Base-by-base conservation (phyloP, 2,113 vertebrate genomes). In the Bucco capensis region DNA sequence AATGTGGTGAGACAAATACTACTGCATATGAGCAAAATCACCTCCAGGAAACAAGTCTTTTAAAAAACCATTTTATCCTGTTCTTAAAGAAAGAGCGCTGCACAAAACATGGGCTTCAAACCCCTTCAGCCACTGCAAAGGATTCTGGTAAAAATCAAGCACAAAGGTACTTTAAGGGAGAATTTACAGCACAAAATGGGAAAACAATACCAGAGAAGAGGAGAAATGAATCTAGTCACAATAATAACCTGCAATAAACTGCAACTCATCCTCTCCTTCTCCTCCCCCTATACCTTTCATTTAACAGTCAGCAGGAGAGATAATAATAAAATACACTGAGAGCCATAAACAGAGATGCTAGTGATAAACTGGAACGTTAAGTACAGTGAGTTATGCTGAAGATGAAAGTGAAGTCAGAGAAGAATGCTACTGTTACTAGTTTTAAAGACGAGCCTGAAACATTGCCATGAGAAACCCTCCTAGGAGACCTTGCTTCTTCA, bases 311-410 rank as follows among this genome's bases (percentile, higher is more conserved):
- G 65, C 44, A 90, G 51, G 44, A 89, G 71, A 89, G 82, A 80
- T 60, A 88, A 95, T 49, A 88, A 91, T 56, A 93, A 94, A 95
- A 93, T 89, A 92, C 42, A 92, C 61, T 70, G 67, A 86, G 11
- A 93, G 64, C 50, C 86, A 95, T 90, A 90, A 92, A 89, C 69
- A 93, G 78, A 95, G 88, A 95, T 86, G 38, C 31, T 87, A 89
- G 57, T 0, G 79, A 95, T 90, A 94, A 91, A 85, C 83, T 80
- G 61, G 73, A 86, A 89, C 70, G 25, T 82, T 77, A 96, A 96
- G 60, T 79, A 80, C 65, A 90, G 19, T 83, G 91, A 91, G 38
- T 92, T 93, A 94, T 65, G 57, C 38, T 93, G 83, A 67, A 94
- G 88, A 94, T 77, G 62, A 94, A 91, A 94, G 79, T n/a, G 54